A percentile compares a stretch with the other conserved stretches of the same genome.
These are phyloP conservation scores for Temnothorax nylanderi DNA, from an alignment of 1,140 invertebrate genomes.

Conservation along the genomic window DNA sequence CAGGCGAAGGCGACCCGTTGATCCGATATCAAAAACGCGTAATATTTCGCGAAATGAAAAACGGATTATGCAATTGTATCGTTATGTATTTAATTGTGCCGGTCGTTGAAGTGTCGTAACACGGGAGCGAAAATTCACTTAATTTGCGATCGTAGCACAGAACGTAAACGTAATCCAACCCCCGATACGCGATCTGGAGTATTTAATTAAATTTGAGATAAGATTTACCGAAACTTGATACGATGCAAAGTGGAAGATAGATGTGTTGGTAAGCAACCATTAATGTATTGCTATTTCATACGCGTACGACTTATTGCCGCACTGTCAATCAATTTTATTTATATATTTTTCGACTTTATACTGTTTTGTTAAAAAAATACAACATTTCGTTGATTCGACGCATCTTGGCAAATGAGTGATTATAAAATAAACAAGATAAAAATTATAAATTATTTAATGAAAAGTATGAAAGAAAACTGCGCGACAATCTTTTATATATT, in stretches of 20 bases:
- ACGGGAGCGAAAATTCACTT: constrained; percentile 33
- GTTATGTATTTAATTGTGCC: constrained; percentile 33
- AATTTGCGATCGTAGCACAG: constrained; percentile 41
- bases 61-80: constrained; percentile 43
- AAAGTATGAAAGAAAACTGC: neutral
- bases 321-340: neutral
- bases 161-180: neutral
- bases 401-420: neutral
- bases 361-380: neutral
- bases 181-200: neutral
- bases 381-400: neutral
- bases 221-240: neutral
- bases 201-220: constrained; percentile 70
- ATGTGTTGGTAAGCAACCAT: constrained; percentile 8
- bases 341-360: neutral
- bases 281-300: constrained; percentile 26
- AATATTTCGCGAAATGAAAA: constrained; percentile 44
- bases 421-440: neutral
- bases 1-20: neutral
- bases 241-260: constrained; percentile 29
- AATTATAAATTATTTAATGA: neutral
- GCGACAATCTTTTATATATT: neutral
- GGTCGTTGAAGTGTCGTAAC: constrained; percentile 10
- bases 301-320: neutral
- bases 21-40: constrained; percentile 10